Evolutionary conservation across 2,797 vertebrate species (phyloP).

Genomic region (Ctenosaura bakeri): DNA sequence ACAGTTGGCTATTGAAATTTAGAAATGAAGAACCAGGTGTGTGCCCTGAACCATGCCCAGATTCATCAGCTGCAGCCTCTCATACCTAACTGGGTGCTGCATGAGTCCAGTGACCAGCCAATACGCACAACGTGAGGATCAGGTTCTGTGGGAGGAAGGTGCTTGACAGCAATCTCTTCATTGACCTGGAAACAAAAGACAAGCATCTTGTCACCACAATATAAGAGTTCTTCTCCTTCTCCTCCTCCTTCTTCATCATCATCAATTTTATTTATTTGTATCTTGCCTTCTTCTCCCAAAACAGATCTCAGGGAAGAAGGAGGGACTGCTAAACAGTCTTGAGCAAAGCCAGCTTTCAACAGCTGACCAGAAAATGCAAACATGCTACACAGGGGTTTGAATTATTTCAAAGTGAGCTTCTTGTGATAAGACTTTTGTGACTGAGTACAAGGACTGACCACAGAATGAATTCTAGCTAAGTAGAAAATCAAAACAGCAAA

Average conservation of each 20-base stretch:
- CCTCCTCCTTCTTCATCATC: too few species aligned
- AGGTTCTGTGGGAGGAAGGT: constrained; percentile 90
- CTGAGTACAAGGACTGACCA: background rate
- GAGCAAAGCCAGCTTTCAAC: background rate
- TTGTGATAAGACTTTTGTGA: background rate
- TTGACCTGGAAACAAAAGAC: constrained; percentile 83
- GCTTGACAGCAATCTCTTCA: constrained; percentile 94
- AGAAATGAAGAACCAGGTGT: background rate
- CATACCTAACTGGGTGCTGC: constrained; percentile 94
- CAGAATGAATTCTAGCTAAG: background rate
- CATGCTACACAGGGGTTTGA: background rate
- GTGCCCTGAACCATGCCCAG: too few species aligned
- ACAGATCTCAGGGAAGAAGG: too few species aligned
- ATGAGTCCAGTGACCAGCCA: constrained; percentile 93
- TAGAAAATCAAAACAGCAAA: background rate
- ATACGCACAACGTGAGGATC: constrained; percentile 95
- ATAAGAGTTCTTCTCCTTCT: too few species aligned
- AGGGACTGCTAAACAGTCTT: too few species aligned
- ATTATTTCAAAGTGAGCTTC: background rate
- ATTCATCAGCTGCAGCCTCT: background rate
- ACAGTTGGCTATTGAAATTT: too few species aligned
- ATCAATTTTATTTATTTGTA: too few species aligned
- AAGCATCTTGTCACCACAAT: background rate
- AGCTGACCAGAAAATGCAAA: background rate
- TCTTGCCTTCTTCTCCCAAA: too few species aligned